Conservation (phyloP, 2,113 vertebrate genomes). For the Narcine bancroftii region DNA sequence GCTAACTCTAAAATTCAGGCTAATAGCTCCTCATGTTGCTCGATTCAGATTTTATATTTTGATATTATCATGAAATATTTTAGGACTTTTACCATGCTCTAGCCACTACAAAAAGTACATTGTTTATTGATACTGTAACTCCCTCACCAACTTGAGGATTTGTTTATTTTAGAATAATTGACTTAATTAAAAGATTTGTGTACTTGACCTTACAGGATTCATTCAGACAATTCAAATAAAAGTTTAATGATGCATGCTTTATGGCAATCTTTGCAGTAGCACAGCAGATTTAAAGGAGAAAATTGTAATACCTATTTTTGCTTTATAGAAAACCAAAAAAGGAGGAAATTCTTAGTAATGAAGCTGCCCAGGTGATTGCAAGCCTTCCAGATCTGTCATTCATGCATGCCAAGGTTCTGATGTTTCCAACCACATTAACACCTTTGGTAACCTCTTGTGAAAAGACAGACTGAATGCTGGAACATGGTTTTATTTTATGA, state of each 20-base stretch:
- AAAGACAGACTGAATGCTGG: slow-evolving; percentile 54
- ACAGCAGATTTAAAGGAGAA: background rate
- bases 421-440: slow-evolving; percentile 80
- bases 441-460: slow-evolving; percentile 66
- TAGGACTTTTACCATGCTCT: too few relatives aligned
- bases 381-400: slow-evolving; percentile 82
- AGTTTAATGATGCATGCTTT: background rate
- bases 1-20: too few relatives aligned
- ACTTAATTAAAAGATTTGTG: background rate
- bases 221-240: background rate
- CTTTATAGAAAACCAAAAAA: slow-evolving; percentile 73
- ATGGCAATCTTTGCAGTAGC: background rate
- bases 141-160: background rate
- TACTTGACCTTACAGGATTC: background rate
- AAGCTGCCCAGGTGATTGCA: slow-evolving; percentile 75
- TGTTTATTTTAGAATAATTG: background rate
- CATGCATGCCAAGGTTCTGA: slow-evolving; percentile 84
- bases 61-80: too few relatives aligned
- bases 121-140: too few relatives aligned
- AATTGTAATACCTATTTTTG: background rate
- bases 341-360: slow-evolving; percentile 85
- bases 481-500: slow-evolving; percentile 41
- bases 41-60: too few relatives aligned
- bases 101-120: too few relatives aligned
- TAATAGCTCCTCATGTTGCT: too few relatives aligned